Conservation (phyloP, 2,113 vertebrate species). For the Percopsis transmontana region DNA sequence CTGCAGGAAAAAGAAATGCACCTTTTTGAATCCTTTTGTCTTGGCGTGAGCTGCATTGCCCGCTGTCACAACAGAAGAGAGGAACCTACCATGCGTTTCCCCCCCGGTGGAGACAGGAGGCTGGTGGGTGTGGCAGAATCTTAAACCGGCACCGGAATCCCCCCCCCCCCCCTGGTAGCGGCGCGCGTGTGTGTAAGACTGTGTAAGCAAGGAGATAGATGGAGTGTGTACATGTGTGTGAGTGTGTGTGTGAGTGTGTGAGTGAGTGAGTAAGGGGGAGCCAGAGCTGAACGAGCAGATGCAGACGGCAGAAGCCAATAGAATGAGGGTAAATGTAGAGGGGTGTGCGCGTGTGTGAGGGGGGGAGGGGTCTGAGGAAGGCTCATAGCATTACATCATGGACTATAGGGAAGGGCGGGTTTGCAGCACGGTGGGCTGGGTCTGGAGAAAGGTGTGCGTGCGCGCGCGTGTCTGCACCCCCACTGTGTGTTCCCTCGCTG, state of each 20-base stretch:
- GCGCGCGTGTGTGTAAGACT: slow-evolving; percentile 58
- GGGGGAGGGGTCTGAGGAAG: slow-evolving; percentile 63
- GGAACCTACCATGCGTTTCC: slow-evolving; percentile 58
- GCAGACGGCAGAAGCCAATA: slow-evolving; percentile 73
- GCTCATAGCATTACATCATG: slow-evolving; percentile 76
- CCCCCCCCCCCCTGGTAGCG: slow-evolving; percentile 22
- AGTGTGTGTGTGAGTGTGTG: slow-evolving; percentile 25
- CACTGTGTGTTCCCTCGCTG: slow-evolving; percentile 56
- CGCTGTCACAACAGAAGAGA: slow-evolving; percentile 57
- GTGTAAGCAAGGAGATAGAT: slow-evolving; percentile 43
- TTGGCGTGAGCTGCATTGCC: slow-evolving; percentile 38
- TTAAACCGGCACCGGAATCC: slow-evolving; percentile 67
- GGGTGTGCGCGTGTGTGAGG: slow-evolving; percentile 6
- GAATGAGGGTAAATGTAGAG: slow-evolving; percentile 57
- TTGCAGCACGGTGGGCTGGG: slow-evolving; percentile 62
- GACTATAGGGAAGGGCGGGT: slow-evolving; percentile 59
- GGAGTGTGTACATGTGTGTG: background rate
- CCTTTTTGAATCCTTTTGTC: slow-evolving; percentile 62
- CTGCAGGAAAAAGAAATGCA: slow-evolving; percentile 17
- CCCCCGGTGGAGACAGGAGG: slow-evolving; percentile 31
- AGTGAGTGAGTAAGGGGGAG: slow-evolving; percentile 41
- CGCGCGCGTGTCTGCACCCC: slow-evolving; percentile 50
- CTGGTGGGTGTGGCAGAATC: slow-evolving; percentile 60
- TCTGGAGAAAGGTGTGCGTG: slow-evolving; percentile 63
- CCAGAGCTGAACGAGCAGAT: slow-evolving; percentile 75